Conservation (phyloP, 1,140 invertebrate species). For the Danaus melanippus region DNA sequence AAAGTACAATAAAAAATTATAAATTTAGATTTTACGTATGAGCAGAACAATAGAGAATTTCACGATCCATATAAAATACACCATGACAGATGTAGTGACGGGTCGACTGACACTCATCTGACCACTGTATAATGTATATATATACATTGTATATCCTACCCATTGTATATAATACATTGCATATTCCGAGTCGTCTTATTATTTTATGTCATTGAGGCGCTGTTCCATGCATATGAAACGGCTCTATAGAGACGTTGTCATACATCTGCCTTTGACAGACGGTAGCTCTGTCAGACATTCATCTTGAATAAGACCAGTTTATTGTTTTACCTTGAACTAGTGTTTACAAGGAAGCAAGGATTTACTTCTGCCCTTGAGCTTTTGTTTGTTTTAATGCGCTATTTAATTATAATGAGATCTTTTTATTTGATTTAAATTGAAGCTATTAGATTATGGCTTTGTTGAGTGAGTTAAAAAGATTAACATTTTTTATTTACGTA, state of each 20-base stretch:
- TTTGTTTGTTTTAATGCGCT: conserved; percentile 21
- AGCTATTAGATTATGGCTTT: too few relatives aligned
- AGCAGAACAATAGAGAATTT: too few relatives aligned
- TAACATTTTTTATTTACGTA: too few relatives aligned
- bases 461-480: too few relatives aligned
- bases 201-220: conserved; percentile 46
- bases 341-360: conserved; percentile 33
- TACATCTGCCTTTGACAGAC: conserved; percentile 52
- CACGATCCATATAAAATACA: too few relatives aligned
- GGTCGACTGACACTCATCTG: conserved; percentile 20
- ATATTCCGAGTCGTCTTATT: conserved; percentile 44
- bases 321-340: conserved; percentile 47
- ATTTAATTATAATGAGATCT: conserved; percentile 10
- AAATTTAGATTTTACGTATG: too few relatives aligned
- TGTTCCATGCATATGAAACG: conserved; percentile 61
- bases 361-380: conserved; percentile 29
- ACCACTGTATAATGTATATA: conserved; percentile 27
- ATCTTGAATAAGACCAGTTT: conserved; percentile 37
- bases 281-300: conserved; percentile 39
- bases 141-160: too few relatives aligned
- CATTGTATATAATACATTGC: conserved; percentile 26
- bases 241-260: conserved; percentile 63
- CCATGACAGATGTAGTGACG: background rate
- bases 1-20: too few relatives aligned
- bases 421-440: conserved; percentile 2